Percentiles rank a stretch among this genome's conserved stretches.
These are phyloP conservation scores for Seriola rivoliana DNA, from an alignment of 2,113 vertebrate species.

Conservation along the genomic window DNA sequence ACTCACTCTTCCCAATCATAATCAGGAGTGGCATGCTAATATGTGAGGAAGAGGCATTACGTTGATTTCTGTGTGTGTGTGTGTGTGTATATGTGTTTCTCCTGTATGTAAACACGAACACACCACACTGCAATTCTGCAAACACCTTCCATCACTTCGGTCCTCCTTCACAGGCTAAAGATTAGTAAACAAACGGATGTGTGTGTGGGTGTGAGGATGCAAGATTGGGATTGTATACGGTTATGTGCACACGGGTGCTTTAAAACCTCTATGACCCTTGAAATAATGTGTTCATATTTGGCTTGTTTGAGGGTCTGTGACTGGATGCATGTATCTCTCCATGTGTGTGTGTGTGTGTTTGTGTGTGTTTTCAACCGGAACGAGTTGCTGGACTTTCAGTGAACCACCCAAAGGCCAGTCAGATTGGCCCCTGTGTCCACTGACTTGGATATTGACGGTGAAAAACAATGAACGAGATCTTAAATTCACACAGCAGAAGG, in stretches of 20 bases:
- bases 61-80: background rate
- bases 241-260: constrained; percentile 24
- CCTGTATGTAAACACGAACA: background rate
- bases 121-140: background rate
- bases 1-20: constrained; percentile 38
- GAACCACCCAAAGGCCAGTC: constrained; percentile 41
- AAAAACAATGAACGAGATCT: constrained; percentile 40
- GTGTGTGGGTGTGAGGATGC: background rate
- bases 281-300: constrained; percentile 38
- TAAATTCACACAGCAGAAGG: constrained; percentile 1
- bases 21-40: constrained; percentile 21
- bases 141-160: constrained; percentile 30
- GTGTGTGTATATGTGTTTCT: background rate
- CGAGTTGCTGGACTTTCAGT: constrained; percentile 32
- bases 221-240: constrained; percentile 1
- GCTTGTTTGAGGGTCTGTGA: constrained; percentile 19
- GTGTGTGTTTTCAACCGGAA: constrained; percentile 12
- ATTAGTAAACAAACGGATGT: constrained; percentile 36
- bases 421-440: constrained; percentile 1
- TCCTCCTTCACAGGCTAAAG: constrained; percentile 32
- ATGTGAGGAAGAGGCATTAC: constrained; percentile 37
- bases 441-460: constrained; percentile 28
- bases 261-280: constrained; percentile 24
- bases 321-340: background rate
- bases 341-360: background rate